These are phyloP conservation scores for Amblyopsis hoosieri DNA, from an alignment of 2,797 vertebrate genomes.

Conservation along the genomic window DNA sequence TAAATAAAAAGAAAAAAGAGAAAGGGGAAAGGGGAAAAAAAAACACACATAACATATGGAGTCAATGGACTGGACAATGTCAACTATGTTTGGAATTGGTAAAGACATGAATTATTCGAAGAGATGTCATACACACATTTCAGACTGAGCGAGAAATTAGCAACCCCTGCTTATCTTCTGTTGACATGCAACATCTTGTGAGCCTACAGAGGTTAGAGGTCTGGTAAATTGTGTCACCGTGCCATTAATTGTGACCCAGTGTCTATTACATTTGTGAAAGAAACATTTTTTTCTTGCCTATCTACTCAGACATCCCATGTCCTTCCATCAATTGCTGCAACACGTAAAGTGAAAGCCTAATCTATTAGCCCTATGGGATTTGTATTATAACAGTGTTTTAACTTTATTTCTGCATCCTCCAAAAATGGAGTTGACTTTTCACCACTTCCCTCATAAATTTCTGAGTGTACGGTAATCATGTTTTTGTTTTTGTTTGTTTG, in stretches of 20 bases:
- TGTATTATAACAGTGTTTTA: slow-evolving; percentile 14
- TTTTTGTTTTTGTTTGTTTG: slow-evolving; percentile 63
- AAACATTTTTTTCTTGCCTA: slow-evolving; percentile 88
- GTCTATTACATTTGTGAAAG: slow-evolving; percentile 80
- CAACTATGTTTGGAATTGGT: slow-evolving; percentile 52
- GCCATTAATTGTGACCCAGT: slow-evolving; percentile 68
- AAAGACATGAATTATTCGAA: slow-evolving; percentile 61
- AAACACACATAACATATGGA: slow-evolving; percentile 55
- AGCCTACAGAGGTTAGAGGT: slow-evolving; percentile 62
- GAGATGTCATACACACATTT: slow-evolving; percentile 67
- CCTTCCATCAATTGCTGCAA: slow-evolving; percentile 67
- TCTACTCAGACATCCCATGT: slow-evolving; percentile 75
- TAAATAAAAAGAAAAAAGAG: neutral
- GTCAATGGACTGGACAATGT: slow-evolving; percentile 65
- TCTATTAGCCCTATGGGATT: slow-evolving; percentile 5
- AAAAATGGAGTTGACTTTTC: slow-evolving; percentile 48
- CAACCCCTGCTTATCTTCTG: slow-evolving; percentile 68
- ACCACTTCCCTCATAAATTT: slow-evolving; percentile 67
- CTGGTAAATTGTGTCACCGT: slow-evolving; percentile 67
- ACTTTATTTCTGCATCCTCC: slow-evolving; percentile 11
- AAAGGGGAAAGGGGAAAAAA: slow-evolving; percentile 38
- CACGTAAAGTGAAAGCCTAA: slow-evolving; percentile 24
- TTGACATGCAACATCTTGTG: slow-evolving; percentile 47
- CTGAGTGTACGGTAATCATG: slow-evolving; percentile 42
- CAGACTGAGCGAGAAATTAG: slow-evolving; percentile 67